These are phyloP conservation scores for Apaloderma vittatum DNA, from an alignment of 2,113 vertebrate genomes.

Conservation along the genomic window DNA sequence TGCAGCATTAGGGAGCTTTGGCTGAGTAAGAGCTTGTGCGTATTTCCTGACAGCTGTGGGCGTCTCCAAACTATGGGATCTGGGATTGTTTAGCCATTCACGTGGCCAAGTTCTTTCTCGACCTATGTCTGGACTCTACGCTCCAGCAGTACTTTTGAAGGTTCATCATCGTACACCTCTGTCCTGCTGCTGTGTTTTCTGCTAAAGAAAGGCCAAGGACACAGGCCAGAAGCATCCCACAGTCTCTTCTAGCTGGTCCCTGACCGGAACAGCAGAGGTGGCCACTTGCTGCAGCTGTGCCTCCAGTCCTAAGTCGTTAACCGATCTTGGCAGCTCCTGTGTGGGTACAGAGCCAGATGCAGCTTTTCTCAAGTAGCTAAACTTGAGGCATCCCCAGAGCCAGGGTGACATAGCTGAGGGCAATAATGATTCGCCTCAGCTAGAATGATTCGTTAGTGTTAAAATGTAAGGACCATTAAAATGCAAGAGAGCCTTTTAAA, in stretches of 20 bases:
- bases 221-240: not conserved
- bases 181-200: not conserved
- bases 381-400: not conserved
- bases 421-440: not conserved
- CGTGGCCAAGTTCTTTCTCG: not conserved
- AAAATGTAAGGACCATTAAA: not conserved
- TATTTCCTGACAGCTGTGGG: not conserved
- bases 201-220: not conserved
- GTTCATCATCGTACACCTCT: not conserved
- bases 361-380: not conserved
- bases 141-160: not conserved
- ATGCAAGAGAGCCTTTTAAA: constrained; percentile 2
- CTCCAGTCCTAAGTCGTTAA: not conserved
- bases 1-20: not conserved
- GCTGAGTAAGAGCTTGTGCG: not conserved
- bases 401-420: not conserved
- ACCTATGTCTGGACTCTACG: not conserved
- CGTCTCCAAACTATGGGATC: not conserved
- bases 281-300: not conserved
- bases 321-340: not conserved
- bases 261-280: not conserved
- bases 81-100: not conserved
- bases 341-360: not conserved
- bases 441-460: not conserved
- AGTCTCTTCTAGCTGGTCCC: not conserved